These are phyloP conservation scores for Orestias chungarensis DNA, from an alignment of 2,797 vertebrate genomes.

Conservation along the genomic window DNA sequence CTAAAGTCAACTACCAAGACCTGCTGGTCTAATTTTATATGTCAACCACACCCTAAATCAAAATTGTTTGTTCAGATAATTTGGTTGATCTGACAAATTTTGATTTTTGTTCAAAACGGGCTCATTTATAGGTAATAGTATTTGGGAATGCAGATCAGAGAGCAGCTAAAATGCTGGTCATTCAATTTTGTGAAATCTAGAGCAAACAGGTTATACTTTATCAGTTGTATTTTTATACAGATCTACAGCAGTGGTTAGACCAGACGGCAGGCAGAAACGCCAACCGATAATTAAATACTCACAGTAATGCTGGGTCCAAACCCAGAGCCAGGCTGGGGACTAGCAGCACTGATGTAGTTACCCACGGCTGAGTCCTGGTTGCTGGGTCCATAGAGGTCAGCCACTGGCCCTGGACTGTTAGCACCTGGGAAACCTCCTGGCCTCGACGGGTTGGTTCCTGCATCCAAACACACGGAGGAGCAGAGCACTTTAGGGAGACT, in stretches of 20 bases:
- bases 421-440: slow-evolving; percentile 95
- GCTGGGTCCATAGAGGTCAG: slow-evolving; percentile 93
- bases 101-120: neutral
- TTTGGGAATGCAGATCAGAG: neutral
- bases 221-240: slow-evolving; percentile 30
- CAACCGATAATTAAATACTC: slow-evolving; percentile 75
- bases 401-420: slow-evolving; percentile 97
- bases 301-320: slow-evolving; percentile 95
- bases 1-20: neutral
- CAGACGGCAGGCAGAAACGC: slow-evolving; percentile 1
- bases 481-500: slow-evolving; percentile 84
- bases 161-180: neutral
- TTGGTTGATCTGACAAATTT: neutral
- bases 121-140: neutral
- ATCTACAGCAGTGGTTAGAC: slow-evolving; percentile 25
- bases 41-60: neutral
- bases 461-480: slow-evolving; percentile 86
- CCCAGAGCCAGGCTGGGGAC: slow-evolving; percentile 95
- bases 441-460: slow-evolving; percentile 94
- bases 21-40: neutral
- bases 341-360: slow-evolving; percentile 88
- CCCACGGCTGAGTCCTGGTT: slow-evolving; percentile 96
- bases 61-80: neutral
- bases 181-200: neutral
- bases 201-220: slow-evolving; percentile 27